Percentiles rank a stretch among this genome's conserved stretches.
Evolutionary conservation across 1,140 invertebrate species (phyloP).

Genomic region (Drosophila setifemur): DNA sequence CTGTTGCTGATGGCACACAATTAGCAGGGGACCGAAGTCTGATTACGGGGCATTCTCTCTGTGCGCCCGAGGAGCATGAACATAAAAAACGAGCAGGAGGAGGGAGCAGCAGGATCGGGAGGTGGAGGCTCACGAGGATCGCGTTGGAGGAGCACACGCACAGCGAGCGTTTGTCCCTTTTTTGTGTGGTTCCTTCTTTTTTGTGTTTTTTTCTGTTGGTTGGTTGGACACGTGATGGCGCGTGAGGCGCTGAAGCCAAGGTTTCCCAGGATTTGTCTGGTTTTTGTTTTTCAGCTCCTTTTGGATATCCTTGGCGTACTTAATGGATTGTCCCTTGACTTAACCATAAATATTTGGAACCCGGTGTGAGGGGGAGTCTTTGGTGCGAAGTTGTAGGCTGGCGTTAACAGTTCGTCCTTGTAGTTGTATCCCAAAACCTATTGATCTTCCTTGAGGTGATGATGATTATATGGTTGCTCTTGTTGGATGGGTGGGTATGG

Average conservation of each 20-base stretch:
- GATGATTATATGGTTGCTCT: slow-evolving; percentile 34
- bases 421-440: slow-evolving; percentile 2
- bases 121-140: slow-evolving; percentile 14
- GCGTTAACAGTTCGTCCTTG: slow-evolving; percentile 62
- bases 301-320: slow-evolving; percentile 39
- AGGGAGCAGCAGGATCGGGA: slow-evolving; percentile 18
- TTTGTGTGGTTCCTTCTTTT: slow-evolving; percentile 31
- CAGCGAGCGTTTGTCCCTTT: slow-evolving; percentile 56
- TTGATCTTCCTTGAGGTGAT: slow-evolving; percentile 23
- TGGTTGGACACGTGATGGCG: slow-evolving; percentile 70
- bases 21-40: slow-evolving; percentile 63
- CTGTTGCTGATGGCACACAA: slow-evolving; percentile 73
- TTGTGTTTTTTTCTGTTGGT: slow-evolving; percentile 1
- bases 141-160: slow-evolving; percentile 62
- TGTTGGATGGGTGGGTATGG: slow-evolving; percentile 1
- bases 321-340: slow-evolving; percentile 68
- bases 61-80: slow-evolving; percentile 21
- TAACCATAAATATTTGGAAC: slow-evolving; percentile 70
- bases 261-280: slow-evolving; percentile 34
- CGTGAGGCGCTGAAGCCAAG: slow-evolving; percentile 56
- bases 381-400: slow-evolving; percentile 71
- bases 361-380: slow-evolving; percentile 39
- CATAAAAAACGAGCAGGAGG: neutral
- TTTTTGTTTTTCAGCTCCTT: slow-evolving; percentile 18
- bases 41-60: slow-evolving; percentile 54